Evolutionary conservation across 1,140 invertebrate species (phyloP).

Genomic region (Tetramorium alpestre): DNA sequence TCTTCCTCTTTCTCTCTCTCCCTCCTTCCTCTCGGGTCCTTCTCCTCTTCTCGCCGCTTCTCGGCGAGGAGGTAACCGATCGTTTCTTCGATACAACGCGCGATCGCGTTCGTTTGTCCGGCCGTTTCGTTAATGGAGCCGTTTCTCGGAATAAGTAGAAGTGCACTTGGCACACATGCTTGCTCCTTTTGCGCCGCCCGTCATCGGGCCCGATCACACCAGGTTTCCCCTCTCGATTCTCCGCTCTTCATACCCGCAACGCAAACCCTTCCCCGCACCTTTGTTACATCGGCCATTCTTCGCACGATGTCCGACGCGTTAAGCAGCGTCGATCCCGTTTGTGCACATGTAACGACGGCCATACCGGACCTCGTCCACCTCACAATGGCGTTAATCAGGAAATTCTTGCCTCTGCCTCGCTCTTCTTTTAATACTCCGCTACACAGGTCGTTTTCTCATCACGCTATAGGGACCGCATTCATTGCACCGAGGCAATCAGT

Average conservation of each 20-base stretch:
- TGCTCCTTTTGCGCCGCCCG: constrained; percentile 64
- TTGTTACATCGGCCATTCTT: constrained; percentile 60
- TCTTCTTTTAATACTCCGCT: constrained; percentile 19
- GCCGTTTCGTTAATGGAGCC: constrained; percentile 77
- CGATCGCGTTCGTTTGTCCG: constrained; percentile 72
- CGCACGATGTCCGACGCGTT: constrained; percentile 28
- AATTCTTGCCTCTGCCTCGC: constrained; percentile 8
- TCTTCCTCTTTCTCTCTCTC: constrained; percentile 39
- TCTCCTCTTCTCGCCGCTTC: neutral
- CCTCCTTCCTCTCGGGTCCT: neutral
- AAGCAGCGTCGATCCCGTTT: constrained; percentile 50
- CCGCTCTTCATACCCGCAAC: neutral
- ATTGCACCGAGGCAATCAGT: constrained; percentile 12
- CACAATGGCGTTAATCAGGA: constrained; percentile 68
- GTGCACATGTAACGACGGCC: constrained; percentile 24
- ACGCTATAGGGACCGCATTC: constrained; percentile 16
- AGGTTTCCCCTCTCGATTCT: constrained; percentile 25
- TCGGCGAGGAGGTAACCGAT: constrained; percentile 66
- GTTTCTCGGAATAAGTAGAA: constrained; percentile 77
- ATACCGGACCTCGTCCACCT: neutral
- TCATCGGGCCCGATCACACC: constrained; percentile 63
- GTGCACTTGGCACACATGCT: constrained; percentile 20
- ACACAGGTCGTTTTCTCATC: constrained; percentile 30
- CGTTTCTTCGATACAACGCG: constrained; percentile 70
- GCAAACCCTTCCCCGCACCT: constrained; percentile 25